Percentiles rank a stretch among this genome's conserved stretches.
Evolutionary conservation across 92 coral and sea anemone species (phyloP).

Genomic region (Palythoa grandiflora): DNA sequence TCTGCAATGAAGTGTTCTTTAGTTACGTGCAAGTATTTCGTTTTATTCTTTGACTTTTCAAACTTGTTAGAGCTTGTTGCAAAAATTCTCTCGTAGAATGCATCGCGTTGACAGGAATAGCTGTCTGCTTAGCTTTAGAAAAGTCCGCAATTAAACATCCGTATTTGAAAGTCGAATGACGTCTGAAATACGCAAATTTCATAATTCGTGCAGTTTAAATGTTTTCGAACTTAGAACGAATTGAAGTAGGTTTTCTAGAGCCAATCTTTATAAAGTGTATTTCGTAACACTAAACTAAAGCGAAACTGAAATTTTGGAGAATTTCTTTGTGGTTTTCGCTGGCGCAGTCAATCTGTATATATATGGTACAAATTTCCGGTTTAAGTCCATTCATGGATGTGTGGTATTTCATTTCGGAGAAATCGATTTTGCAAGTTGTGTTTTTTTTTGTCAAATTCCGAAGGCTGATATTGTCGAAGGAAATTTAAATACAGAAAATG

Average conservation of each 20-base stretch:
- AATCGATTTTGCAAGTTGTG: background rate
- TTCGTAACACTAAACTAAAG: background rate
- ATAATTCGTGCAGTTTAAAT: background rate
- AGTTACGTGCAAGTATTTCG: background rate
- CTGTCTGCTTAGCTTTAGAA: background rate
- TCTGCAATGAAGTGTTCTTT: background rate
- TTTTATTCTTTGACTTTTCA: background rate
- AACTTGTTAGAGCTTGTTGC: background rate
- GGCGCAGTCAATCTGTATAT: background rate
- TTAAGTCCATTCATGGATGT: background rate
- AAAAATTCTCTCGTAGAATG: background rate
- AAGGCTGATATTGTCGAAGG: background rate
- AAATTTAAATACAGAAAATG: slow-evolving; percentile 7
- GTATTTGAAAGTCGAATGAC: slow-evolving; percentile 15
- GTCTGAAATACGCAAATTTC: background rate
- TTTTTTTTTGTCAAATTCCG: background rate
- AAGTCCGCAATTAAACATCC: background rate
- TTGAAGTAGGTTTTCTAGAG: background rate
- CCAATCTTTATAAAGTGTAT: no score
- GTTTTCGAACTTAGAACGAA: background rate
- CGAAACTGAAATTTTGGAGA: background rate
- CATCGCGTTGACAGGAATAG: background rate
- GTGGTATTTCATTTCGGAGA: slow-evolving; percentile 3
- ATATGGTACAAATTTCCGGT: slow-evolving; percentile 23
- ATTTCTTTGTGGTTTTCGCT: background rate